Evolutionary conservation across 1,140 invertebrate species (phyloP).

Genomic region (Muscidifurax raptorellus): DNA sequence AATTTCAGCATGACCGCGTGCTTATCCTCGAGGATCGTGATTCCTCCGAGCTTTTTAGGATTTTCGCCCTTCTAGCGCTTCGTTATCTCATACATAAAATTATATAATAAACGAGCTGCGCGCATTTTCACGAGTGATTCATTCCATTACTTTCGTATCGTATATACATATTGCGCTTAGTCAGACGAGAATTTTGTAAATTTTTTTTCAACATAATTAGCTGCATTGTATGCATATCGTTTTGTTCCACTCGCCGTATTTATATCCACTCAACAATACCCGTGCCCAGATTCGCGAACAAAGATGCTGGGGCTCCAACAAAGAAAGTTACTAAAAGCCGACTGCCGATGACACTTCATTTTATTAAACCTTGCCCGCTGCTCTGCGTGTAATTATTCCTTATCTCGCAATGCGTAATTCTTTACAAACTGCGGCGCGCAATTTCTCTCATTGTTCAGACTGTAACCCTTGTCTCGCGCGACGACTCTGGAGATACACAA

Average conservation of each 20-base stretch:
- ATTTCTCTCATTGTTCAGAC: not conserved
- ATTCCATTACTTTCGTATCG: no score
- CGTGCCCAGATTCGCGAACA: not conserved
- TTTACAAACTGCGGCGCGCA: not conserved
- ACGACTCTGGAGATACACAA: not conserved
- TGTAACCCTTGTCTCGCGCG: no score
- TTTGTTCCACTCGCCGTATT: not conserved
- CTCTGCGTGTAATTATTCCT: not conserved
- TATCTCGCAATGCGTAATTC: not conserved
- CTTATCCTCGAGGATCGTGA: not conserved
- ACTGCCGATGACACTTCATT: not conserved
- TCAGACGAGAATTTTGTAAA: no score
- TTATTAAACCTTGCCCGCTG: not conserved
- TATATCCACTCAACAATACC: not conserved
- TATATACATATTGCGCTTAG: no score
- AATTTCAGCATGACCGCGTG: slow-evolving; percentile 26
- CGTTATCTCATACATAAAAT: not conserved
- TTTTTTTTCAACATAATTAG: not conserved
- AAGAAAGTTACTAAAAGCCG: not conserved
- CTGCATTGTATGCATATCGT: not conserved
- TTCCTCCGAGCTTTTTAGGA: not conserved
- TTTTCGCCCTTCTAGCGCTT: not conserved
- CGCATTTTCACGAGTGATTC: not conserved
- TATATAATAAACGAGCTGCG: not conserved
- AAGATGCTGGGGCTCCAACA: not conserved